phyloP scores from a whole-genome alignment of 2,888 invertebrate species.

The Tetheella fluctuosa region DNA sequence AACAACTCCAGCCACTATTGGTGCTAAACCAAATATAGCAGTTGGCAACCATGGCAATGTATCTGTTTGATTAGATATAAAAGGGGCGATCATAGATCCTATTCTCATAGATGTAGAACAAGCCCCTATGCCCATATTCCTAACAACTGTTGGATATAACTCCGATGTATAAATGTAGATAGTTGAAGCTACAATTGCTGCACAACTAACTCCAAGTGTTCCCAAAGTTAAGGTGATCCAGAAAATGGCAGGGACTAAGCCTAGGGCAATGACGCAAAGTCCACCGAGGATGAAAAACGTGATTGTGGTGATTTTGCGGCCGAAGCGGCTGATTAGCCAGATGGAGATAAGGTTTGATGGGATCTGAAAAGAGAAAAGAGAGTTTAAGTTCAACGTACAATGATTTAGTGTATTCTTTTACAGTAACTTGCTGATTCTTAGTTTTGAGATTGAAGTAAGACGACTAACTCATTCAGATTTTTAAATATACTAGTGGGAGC shows the following conservation, averaged over 20 bases:
- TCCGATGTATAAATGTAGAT: conserved; percentile 94
- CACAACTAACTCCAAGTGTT: conserved; percentile 90
- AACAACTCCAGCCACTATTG: conserved; percentile 86
- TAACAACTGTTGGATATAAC: conserved; percentile 93
- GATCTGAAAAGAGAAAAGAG: conserved; percentile 80
- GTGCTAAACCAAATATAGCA: conserved; percentile 87
- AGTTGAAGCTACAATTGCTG: conserved; percentile 90
- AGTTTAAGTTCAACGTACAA: not conserved
- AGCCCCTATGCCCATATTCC: conserved; percentile 93
- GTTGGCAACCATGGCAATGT: conserved; percentile 87
- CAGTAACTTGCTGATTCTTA: not conserved
- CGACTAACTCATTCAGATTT: too few relatives aligned
- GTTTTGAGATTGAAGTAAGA: too few relatives aligned
- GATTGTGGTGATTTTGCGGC: conserved; percentile 86
- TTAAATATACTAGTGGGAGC: too few relatives aligned
- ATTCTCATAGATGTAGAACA: conserved; percentile 92
- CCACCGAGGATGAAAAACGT: conserved; percentile 85
- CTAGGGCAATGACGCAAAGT: conserved; percentile 84
- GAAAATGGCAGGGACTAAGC: conserved; percentile 77
- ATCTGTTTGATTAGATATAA: conserved; percentile 86
- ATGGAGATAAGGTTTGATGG: conserved; percentile 78
- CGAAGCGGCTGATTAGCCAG: conserved; percentile 85
- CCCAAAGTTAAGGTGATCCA: conserved; percentile 86
- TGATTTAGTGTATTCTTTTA: too few relatives aligned
- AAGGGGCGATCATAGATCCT: conserved; percentile 94